Evolutionary conservation across 1,140 invertebrate genomes (phyloP).

Genomic region (Halyomorpha halys): DNA sequence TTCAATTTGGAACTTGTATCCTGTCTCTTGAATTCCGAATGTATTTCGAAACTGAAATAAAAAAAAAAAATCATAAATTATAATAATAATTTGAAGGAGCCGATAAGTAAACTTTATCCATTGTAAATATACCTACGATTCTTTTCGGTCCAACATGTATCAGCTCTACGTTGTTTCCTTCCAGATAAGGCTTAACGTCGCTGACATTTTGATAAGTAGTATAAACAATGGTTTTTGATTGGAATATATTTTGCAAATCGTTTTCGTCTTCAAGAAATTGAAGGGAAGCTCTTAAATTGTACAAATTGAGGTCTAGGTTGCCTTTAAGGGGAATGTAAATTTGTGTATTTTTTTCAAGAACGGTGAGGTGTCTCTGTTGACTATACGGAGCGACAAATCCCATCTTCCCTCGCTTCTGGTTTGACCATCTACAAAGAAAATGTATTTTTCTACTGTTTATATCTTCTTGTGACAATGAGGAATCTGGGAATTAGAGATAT

Average conservation of each 20-base stretch:
- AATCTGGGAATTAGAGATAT: too few species aligned
- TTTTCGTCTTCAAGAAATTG: not conserved
- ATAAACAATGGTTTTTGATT: not conserved
- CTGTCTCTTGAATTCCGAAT: constrained; percentile 33
- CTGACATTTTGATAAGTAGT: not conserved
- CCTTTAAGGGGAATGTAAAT: not conserved
- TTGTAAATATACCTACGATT: constrained; percentile 21
- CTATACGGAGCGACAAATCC: not conserved
- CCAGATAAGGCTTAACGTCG: not conserved
- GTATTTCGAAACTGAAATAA: constrained; percentile 24
- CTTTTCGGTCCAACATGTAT: not conserved
- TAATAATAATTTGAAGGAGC: too few species aligned
- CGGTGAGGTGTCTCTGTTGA: not conserved
- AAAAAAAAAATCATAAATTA: not conserved
- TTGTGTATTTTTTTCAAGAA: not conserved
- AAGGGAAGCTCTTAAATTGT: not conserved
- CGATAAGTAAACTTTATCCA: not conserved
- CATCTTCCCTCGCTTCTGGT: not conserved
- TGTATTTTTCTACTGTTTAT: too few species aligned
- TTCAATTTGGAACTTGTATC: constrained; percentile 40
- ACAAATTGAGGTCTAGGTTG: not conserved
- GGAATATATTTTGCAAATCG: constrained; percentile 28
- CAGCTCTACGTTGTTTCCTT: not conserved
- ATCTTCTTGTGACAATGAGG: too few species aligned
- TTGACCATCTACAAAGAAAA: not conserved